Evolutionary conservation across 1,140 invertebrate species (phyloP).

Genomic region (Scylla paramamosain): DNA sequence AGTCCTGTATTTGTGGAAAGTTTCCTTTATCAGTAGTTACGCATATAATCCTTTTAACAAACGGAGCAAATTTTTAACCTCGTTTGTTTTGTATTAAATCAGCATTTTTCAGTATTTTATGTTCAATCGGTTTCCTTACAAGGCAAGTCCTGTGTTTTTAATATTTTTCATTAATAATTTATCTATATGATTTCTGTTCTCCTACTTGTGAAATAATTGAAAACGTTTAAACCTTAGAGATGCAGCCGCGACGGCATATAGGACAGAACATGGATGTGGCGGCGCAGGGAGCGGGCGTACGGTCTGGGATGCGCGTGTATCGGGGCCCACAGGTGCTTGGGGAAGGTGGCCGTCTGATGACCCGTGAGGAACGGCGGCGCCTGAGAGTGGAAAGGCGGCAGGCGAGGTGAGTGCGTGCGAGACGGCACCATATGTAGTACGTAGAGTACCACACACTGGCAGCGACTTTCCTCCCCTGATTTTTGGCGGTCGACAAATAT

Average conservation of each 20-base stretch:
- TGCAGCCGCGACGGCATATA: background rate
- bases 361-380: slow-evolving; percentile 24
- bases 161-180: background rate
- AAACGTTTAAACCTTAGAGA: background rate
- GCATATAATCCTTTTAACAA: too few species aligned
- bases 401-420: background rate
- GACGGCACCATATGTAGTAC: background rate
- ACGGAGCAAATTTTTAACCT: too few species aligned
- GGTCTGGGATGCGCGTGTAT: background rate
- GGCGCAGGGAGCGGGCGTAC: background rate
- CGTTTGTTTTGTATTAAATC: too few species aligned
- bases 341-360: background rate
- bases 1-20: too few species aligned
- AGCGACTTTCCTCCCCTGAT: background rate
- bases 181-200: background rate
- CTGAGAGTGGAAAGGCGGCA: background rate
- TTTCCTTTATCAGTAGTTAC: too few species aligned
- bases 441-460: background rate
- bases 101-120: too few species aligned
- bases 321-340: background rate
- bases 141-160: background rate
- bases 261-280: background rate
- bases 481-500: background rate
- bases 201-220: background rate
- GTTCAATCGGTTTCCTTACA: too few species aligned